Conservation (phyloP, 2,797 vertebrate species). For the Falco naumanni region DNA sequence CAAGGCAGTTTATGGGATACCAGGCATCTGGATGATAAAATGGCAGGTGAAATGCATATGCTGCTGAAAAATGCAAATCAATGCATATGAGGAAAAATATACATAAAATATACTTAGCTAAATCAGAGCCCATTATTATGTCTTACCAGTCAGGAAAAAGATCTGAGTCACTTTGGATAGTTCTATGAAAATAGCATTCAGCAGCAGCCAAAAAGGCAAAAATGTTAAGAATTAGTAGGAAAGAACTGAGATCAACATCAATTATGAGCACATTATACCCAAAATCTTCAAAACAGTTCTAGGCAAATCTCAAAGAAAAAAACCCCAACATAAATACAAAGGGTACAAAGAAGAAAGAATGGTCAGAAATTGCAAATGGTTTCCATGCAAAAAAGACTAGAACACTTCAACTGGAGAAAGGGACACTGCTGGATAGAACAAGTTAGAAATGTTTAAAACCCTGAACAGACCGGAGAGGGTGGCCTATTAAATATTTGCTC, state of each 20-base stretch:
- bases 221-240: background rate
- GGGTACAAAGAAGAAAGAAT: background rate
- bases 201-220: background rate
- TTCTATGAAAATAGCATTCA: background rate
- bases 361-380: background rate
- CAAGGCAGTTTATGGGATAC: background rate
- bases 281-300: background rate
- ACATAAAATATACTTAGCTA: background rate
- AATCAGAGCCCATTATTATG: background rate
- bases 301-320: background rate
- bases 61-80: background rate
- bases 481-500: background rate
- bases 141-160: background rate
- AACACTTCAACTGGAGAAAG: background rate
- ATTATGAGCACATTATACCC: background rate
- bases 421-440: background rate
- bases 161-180: background rate
- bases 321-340: background rate
- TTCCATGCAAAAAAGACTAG: background rate
- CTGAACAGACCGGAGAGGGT: background rate
- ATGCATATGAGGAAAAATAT: background rate
- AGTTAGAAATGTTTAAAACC: background rate
- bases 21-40: background rate
- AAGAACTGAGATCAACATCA: background rate
- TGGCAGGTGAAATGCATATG: background rate